Evolutionary conservation across 2,113 vertebrate genomes (phyloP).

Genomic region (Polyodon spathula): DNA sequence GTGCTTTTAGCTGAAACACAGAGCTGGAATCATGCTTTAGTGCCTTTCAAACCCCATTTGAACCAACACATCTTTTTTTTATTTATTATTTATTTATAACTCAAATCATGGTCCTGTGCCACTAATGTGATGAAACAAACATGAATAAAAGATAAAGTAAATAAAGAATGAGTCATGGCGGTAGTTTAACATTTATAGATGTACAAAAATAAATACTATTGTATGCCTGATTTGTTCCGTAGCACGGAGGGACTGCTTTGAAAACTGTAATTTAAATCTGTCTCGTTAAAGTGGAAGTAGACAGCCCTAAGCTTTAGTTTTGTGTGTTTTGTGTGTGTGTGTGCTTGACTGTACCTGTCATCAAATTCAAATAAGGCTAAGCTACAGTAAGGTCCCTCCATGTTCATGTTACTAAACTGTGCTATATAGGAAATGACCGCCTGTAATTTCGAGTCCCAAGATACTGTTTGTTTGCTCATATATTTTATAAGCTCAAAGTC

Average conservation of each 20-base stretch:
- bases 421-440: not conserved
- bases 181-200: slow-evolving; percentile 14
- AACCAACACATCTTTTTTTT: slow-evolving; percentile 14
- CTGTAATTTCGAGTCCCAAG: not conserved
- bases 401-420: not conserved
- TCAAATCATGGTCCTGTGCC: slow-evolving; percentile 6
- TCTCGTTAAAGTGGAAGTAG: not conserved
- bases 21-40: slow-evolving; percentile 13
- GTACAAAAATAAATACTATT: slow-evolving; percentile 13
- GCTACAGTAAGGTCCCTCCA: not conserved
- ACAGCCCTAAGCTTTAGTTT: not conserved
- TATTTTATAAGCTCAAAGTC: not conserved
- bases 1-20: slow-evolving; percentile 12
- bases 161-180: slow-evolving; percentile 3
- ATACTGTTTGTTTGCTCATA: slow-evolving; percentile 1
- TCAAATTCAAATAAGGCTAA: not conserved
- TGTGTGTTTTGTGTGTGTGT: not conserved
- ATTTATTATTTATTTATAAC: slow-evolving; percentile 20
- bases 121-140: slow-evolving; percentile 12
- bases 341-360: not conserved
- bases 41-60: slow-evolving; percentile 9
- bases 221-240: no score
- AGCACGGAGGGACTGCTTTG: no score
- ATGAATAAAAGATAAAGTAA: slow-evolving; percentile 17
- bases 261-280: not conserved